These are phyloP conservation scores for Lissocephala sabroskyi DNA, from an alignment of 2,888 invertebrate species.

Conservation along the genomic window DNA sequence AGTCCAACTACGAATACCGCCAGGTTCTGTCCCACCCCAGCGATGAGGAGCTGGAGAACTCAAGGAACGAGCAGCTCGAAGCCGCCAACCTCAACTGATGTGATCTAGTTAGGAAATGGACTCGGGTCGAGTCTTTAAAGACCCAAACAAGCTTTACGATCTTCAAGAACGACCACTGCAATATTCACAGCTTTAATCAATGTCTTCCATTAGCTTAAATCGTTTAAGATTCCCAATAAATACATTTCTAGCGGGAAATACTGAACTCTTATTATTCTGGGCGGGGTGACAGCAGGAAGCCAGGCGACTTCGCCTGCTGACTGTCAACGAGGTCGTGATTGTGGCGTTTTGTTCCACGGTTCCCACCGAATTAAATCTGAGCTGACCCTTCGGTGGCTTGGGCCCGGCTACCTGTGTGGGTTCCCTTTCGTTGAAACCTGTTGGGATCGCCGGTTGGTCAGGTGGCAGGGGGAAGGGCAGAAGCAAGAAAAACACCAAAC, in stretches of 20 bases:
- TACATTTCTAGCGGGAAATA: no score
- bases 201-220: slow-evolving; percentile 33
- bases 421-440: slow-evolving; percentile 11
- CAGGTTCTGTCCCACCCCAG: slow-evolving; percentile 2
- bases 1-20: slow-evolving; percentile 8
- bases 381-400: no score
- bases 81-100: slow-evolving; percentile 20
- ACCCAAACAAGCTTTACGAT: slow-evolving; percentile 23
- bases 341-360: no score
- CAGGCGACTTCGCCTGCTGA: no score
- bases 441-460: no score
- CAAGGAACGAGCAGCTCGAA: slow-evolving; percentile 43
- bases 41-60: slow-evolving; percentile 43
- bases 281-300: no score
- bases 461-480: not conserved
- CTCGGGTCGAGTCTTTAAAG: not conserved
- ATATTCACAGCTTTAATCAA: slow-evolving; percentile 22
- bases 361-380: not conserved
- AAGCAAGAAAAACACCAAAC: no score
- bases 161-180: slow-evolving; percentile 8
- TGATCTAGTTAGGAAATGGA: slow-evolving; percentile 13
- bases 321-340: no score
- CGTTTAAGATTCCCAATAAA: no score
- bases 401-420: not conserved
- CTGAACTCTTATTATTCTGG: no score